These are phyloP conservation scores for Phalacrocorax pelagicus DNA, from an alignment of 2,113 vertebrate genomes.

Conservation along the genomic window DNA sequence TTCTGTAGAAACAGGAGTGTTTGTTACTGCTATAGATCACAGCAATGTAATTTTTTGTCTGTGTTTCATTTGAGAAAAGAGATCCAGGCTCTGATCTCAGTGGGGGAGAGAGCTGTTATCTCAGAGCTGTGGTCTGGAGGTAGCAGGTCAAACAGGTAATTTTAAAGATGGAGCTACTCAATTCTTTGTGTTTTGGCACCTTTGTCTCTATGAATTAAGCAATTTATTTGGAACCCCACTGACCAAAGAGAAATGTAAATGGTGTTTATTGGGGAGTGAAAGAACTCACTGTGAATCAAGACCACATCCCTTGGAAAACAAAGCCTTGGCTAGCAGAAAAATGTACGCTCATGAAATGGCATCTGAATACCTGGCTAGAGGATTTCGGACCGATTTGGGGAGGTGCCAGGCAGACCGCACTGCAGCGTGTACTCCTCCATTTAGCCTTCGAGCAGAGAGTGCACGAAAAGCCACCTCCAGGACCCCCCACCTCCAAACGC, in stretches of 20 bases:
- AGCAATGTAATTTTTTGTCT: not conserved
- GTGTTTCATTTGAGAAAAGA: constrained; percentile 16
- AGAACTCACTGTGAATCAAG: not conserved
- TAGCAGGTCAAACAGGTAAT: constrained; percentile 45
- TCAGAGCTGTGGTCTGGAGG: not conserved
- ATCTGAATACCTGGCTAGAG: not conserved
- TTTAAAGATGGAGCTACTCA: not conserved
- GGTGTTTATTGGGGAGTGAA: not conserved
- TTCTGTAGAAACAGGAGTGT: not conserved
- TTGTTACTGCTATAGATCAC: not conserved
- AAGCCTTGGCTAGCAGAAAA: not conserved
- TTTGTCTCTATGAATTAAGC: not conserved
- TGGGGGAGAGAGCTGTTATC: not conserved
- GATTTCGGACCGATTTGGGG: not conserved
- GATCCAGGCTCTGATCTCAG: not conserved
- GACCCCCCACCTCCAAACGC: not conserved
- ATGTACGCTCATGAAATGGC: not conserved
- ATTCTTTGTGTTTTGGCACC: not conserved
- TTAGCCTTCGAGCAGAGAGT: not conserved
- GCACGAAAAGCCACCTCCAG: not conserved
- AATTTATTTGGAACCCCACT: not conserved
- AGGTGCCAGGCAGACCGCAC: not conserved
- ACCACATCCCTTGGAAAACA: not conserved
- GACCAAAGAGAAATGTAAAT: not conserved
- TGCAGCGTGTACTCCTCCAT: accelerated